Percentiles rank a stretch among this genome's conserved stretches.
These are phyloP conservation scores for Cheirogaleus major DNA, from an alignment of 2,797 vertebrate genomes.

Conservation along the genomic window DNA sequence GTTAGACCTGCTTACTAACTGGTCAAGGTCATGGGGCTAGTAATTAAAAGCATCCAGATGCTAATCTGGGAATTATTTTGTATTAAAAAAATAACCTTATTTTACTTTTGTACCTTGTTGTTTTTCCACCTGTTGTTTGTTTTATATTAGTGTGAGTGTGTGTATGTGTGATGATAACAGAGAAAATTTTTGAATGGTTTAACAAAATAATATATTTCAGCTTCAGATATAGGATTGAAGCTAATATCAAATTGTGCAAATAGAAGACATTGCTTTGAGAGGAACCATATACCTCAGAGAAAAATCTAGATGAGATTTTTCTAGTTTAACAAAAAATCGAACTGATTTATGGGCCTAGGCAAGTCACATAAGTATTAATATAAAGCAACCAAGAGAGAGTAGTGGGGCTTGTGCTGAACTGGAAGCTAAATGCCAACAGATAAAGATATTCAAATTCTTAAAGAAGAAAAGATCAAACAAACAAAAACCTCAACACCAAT, in stretches of 20 bases:
- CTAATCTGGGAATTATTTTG: neutral
- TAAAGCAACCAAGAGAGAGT: neutral
- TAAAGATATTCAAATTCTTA: neutral
- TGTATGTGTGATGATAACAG: neutral
- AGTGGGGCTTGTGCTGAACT: neutral
- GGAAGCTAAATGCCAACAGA: neutral
- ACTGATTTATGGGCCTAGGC: neutral
- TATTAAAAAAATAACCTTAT: neutral
- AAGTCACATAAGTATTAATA: neutral
- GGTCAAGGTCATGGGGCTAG: neutral
- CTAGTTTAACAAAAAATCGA: neutral
- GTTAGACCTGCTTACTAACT: neutral
- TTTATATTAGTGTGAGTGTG: neutral
- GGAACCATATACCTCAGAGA: neutral
- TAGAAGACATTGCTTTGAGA: neutral
- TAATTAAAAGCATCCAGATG: neutral
- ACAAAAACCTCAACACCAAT: neutral
- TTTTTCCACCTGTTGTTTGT: neutral
- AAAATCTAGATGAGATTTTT: neutral
- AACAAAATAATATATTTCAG: neutral
- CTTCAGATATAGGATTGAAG: neutral
- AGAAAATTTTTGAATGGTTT: neutral
- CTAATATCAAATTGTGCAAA: neutral
- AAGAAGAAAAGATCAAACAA: neutral
- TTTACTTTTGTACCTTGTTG: neutral